A percentile compares a stretch with the other conserved stretches of the same genome.
Conservation (phyloP, 2,888 invertebrate genomes). For the Melieria crassipennis region DNA sequence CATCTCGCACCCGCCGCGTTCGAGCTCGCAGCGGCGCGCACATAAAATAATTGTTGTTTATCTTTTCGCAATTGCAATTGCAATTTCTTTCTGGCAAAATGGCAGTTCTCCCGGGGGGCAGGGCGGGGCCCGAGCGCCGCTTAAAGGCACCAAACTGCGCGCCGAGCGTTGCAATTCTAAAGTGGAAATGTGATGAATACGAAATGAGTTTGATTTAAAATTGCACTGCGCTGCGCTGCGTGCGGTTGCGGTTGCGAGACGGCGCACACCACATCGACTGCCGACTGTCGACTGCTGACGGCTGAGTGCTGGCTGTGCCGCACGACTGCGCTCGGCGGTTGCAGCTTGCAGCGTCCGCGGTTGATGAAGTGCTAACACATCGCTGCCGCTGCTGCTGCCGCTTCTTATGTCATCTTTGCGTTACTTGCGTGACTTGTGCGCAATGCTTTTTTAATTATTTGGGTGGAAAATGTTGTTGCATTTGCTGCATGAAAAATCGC, state of each 20-base stretch:
- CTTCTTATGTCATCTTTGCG: too few relatives aligned
- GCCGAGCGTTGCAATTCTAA: constrained; percentile 42
- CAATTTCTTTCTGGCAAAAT: constrained; percentile 24
- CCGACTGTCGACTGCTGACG: too few relatives aligned
- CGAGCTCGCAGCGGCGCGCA: constrained; percentile 1
- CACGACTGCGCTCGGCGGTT: too few relatives aligned
- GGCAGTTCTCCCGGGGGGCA: constrained; percentile 26
- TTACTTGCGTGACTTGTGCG: too few relatives aligned
- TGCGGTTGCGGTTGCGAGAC: background rate
- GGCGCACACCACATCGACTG: background rate
- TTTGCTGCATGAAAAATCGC: too few relatives aligned
- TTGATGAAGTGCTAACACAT: too few relatives aligned
- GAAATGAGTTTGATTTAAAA: constrained; percentile 59
- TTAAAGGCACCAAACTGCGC: too few relatives aligned
- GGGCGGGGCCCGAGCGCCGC: background rate
- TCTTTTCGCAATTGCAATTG: constrained; percentile 56
- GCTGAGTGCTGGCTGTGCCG: too few relatives aligned
- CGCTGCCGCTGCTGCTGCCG: too few relatives aligned
- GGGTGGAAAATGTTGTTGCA: too few relatives aligned
- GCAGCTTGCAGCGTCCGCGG: too few relatives aligned
- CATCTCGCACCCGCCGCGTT: background rate
- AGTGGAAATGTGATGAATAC: constrained; percentile 57
- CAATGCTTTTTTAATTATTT: too few relatives aligned
- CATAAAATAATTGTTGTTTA: constrained; percentile 60
- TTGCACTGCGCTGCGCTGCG: constrained; percentile 9